Conservation (phyloP, 1,140 invertebrate species). For the Drosophila nasuta region DNA sequence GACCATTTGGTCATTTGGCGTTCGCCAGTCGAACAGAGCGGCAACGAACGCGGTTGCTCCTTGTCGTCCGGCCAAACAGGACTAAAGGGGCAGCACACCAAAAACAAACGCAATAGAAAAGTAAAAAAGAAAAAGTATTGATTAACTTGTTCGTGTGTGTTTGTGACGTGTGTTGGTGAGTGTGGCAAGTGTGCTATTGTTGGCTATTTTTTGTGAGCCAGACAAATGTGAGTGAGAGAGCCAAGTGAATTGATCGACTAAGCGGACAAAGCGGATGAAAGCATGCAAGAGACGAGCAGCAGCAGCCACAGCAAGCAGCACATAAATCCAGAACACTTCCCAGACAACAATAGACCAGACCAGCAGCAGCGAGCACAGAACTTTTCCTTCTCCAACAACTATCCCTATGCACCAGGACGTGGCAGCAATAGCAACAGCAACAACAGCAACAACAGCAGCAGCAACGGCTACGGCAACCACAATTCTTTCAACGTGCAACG, state of each 20-base stretch:
- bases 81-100: conserved; percentile 32
- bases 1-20: conserved; percentile 68
- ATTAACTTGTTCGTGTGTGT: conserved; percentile 62
- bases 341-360: conserved; percentile 66
- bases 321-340: conserved; percentile 73
- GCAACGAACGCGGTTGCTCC: conserved; percentile 66
- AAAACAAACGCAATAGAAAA: conserved; percentile 25
- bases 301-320: conserved; percentile 62
- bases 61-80: conserved; percentile 34
- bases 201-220: conserved; percentile 23
- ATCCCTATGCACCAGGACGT: conserved; percentile 73
- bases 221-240: conserved; percentile 14
- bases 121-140: conserved; percentile 58
- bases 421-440: conserved; percentile 16
- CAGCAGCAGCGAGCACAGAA: conserved; percentile 59
- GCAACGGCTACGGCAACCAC: conserved; percentile 5
- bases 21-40: conserved; percentile 74
- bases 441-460: conserved; percentile 17
- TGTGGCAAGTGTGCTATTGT: conserved; percentile 38
- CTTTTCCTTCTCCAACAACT: conserved; percentile 77
- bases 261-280: conserved; percentile 4
- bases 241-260: conserved; percentile 26
- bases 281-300: conserved; percentile 69
- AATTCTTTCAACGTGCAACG: conserved; percentile 57
- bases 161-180: conserved; percentile 19